phyloP scores from a whole-genome alignment of 2,113 vertebrate species.

The Alces alces region DNA sequence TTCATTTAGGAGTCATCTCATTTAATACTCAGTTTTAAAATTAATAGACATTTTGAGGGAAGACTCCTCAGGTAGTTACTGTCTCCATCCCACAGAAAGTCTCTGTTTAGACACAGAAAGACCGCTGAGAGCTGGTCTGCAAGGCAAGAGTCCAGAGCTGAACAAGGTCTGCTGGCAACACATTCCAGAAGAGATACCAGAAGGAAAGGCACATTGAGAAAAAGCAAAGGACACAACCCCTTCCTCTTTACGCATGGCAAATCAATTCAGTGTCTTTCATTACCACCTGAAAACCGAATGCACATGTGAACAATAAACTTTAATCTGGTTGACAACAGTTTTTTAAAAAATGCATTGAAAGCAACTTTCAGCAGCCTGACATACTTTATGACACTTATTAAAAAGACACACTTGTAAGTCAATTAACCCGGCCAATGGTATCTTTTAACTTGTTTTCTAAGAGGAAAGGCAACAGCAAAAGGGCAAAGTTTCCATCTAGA shows the following conservation, averaged over 20 bases:
- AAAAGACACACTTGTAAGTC: slow-evolving; percentile 82
- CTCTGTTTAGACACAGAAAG: neutral
- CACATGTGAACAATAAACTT: slow-evolving; percentile 79
- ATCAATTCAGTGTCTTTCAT: slow-evolving; percentile 81
- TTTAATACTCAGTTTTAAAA: neutral
- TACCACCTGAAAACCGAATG: slow-evolving; percentile 74
- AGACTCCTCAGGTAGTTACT: neutral
- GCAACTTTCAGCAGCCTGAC: slow-evolving; percentile 77
- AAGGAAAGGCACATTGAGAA: slow-evolving; percentile 74
- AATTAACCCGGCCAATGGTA: slow-evolving; percentile 79
- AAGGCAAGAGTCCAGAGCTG: neutral
- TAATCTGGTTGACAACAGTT: slow-evolving; percentile 83
- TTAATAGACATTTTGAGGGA: neutral
- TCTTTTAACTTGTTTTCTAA: slow-evolving; percentile 84
- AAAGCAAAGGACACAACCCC: slow-evolving; percentile 69
- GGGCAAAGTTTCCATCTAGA: slow-evolving; percentile 75
- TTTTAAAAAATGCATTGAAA: slow-evolving; percentile 79
- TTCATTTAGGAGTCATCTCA: neutral
- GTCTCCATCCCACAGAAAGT: neutral
- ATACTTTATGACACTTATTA: slow-evolving; percentile 84
- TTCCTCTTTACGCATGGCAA: slow-evolving; percentile 69
- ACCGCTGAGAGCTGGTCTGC: accelerated
- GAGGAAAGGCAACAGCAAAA: slow-evolving; percentile 72
- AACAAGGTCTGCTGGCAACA: neutral
- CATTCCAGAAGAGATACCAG: slow-evolving; percentile 14